Conservation (phyloP, 1,140 invertebrate genomes). For the Asobara japonica region DNA sequence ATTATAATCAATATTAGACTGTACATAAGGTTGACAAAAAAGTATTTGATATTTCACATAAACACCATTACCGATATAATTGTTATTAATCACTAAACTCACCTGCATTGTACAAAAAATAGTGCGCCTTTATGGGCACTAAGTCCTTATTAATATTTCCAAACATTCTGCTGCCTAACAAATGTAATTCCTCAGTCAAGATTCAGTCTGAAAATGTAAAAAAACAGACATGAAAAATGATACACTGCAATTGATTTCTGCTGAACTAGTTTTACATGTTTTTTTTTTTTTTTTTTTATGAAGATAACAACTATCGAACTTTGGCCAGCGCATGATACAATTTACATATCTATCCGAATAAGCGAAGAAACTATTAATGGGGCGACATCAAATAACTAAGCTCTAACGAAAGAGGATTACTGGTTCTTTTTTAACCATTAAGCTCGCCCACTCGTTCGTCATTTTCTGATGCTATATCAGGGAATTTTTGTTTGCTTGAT, state of each 20-base stretch:
- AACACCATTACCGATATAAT: no score
- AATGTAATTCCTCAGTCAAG: background rate
- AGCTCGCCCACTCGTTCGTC: background rate
- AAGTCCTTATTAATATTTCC: conserved; percentile 76
- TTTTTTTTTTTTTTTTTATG: background rate
- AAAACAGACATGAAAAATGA: background rate
- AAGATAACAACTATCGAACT: background rate
- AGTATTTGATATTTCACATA: no score
- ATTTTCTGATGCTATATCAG: background rate
- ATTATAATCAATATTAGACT: no score
- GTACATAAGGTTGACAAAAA: no score
- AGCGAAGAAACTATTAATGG: background rate
- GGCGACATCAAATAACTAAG: background rate
- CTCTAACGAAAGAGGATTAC: background rate
- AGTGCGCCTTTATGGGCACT: conserved; percentile 87
- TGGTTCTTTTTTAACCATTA: background rate
- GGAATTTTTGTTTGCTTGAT: background rate
- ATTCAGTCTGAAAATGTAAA: background rate
- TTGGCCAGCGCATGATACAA: background rate
- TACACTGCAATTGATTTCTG: background rate
- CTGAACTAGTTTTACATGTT: background rate
- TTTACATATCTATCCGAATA: background rate
- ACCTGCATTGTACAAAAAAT: conserved; percentile 91
- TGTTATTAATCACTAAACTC: conserved; percentile 48
- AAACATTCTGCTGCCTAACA: conserved; percentile 50